These are phyloP conservation scores for Trinorchestia longiramus DNA, from an alignment of 1,140 invertebrate species.

Conservation along the genomic window DNA sequence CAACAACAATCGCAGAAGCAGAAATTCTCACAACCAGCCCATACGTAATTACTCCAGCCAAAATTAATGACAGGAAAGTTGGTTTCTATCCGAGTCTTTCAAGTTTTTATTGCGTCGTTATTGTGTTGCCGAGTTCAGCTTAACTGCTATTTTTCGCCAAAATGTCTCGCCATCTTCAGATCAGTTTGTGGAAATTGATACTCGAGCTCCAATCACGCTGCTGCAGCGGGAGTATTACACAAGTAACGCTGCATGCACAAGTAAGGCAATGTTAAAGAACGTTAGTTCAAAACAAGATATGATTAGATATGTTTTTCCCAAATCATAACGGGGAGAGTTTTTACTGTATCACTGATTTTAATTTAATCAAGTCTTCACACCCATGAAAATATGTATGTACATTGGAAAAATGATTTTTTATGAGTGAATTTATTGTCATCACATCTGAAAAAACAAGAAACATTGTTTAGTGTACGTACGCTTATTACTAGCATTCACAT, in stretches of 20 bases:
- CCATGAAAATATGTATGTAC: too few relatives aligned
- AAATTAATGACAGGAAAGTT: not conserved
- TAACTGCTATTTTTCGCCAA: not conserved
- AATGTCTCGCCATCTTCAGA: not conserved
- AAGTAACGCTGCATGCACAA: not conserved
- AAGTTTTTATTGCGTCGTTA: not conserved
- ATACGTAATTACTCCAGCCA: not conserved
- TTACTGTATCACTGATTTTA: too few relatives aligned
- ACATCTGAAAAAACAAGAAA: too few relatives aligned
- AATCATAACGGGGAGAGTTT: too few relatives aligned
- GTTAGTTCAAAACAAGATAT: not conserved
- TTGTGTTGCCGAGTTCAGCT: not conserved
- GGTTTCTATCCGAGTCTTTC: not conserved
- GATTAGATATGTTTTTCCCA: not conserved
- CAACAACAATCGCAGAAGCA: not conserved
- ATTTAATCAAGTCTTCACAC: too few relatives aligned
- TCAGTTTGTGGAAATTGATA: not conserved
- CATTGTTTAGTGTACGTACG: too few relatives aligned
- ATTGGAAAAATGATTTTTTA: too few relatives aligned
- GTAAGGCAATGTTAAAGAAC: not conserved
- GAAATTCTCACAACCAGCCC: not conserved
- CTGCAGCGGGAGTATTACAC: not conserved
- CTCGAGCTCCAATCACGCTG: not conserved
- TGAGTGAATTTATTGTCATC: too few relatives aligned
- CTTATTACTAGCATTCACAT: too few relatives aligned